Conservation (phyloP, 1,140 invertebrate species). For the Conus betulinus region DNA sequence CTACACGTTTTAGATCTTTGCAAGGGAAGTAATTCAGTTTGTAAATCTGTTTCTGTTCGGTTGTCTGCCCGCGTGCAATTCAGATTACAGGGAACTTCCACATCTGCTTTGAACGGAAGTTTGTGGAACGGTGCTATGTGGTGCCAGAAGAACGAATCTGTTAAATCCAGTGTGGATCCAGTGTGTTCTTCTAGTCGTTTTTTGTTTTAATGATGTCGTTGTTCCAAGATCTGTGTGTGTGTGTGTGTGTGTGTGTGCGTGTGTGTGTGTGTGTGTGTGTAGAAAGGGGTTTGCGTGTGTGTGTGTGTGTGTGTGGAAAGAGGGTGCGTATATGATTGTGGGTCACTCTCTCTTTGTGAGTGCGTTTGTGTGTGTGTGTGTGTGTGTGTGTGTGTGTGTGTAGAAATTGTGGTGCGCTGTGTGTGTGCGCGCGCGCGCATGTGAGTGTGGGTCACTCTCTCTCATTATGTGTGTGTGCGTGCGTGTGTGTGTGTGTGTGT, state of each 20-base stretch:
- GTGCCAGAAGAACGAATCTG: background rate
- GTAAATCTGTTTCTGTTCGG: background rate
- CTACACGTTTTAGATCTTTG: too few species aligned
- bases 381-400: too few species aligned
- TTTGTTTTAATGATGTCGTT: background rate
- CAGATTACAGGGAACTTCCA: background rate
- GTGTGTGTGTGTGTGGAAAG: too few species aligned
- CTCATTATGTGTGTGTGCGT: too few species aligned
- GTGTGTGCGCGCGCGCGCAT: background rate
- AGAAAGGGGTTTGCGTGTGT: too few species aligned
- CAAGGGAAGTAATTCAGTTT: background rate
- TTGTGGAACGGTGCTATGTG: background rate
- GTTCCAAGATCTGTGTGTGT: background rate
- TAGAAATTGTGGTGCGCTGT: too few species aligned
- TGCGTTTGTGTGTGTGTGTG: background rate
- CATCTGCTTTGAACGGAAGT: background rate
- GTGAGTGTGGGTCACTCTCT: background rate
- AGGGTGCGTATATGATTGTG: background rate
- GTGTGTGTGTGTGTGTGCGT: conserved; percentile 15
- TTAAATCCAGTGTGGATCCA: background rate
- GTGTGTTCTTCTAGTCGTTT: background rate
- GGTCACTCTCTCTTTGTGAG: background rate
- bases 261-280: conserved; percentile 4
- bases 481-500: too few species aligned
- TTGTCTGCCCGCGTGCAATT: background rate